phyloP scores from a whole-genome alignment of 2,113 vertebrate genomes.

The Oryzias melastigma region DNA sequence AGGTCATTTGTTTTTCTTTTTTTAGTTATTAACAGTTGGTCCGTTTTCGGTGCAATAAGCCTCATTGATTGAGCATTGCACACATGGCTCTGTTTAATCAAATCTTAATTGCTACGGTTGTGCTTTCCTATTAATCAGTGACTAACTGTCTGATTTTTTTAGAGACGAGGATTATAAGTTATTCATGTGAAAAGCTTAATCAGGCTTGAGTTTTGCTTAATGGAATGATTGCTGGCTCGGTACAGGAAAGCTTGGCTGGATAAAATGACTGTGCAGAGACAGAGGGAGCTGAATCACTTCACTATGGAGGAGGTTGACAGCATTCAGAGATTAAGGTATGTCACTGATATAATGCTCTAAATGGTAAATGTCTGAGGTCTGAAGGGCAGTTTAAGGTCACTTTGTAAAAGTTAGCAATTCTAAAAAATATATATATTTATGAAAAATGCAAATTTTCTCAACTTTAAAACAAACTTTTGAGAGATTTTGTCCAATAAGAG shows the following conservation, averaged over 20 bases:
- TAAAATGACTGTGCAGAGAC: constrained; percentile 57
- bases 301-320: constrained; percentile 59
- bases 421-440: not conserved
- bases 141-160: constrained; percentile 18
- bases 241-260: constrained; percentile 74
- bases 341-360: not conserved
- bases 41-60: constrained; percentile 39
- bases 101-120: constrained; percentile 50
- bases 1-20: constrained; percentile 41
- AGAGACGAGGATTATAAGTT: constrained; percentile 27
- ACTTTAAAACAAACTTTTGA: too few relatives aligned
- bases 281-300: constrained; percentile 62
- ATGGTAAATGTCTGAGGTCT: too few relatives aligned
- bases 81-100: constrained; percentile 51
- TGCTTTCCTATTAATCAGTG: constrained; percentile 51
- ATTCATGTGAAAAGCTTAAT: constrained; percentile 34
- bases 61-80: constrained; percentile 46
- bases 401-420: not conserved
- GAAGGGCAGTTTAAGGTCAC: too few relatives aligned
- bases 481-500: too few relatives aligned
- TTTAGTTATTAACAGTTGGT: constrained; percentile 39
- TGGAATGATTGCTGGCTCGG: constrained; percentile 21
- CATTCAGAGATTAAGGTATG: constrained; percentile 67
- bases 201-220: constrained; percentile 15
- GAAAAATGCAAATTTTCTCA: not conserved